Conservation (phyloP, 2,797 vertebrate species). For the Kryptopterus vitreolus region DNA sequence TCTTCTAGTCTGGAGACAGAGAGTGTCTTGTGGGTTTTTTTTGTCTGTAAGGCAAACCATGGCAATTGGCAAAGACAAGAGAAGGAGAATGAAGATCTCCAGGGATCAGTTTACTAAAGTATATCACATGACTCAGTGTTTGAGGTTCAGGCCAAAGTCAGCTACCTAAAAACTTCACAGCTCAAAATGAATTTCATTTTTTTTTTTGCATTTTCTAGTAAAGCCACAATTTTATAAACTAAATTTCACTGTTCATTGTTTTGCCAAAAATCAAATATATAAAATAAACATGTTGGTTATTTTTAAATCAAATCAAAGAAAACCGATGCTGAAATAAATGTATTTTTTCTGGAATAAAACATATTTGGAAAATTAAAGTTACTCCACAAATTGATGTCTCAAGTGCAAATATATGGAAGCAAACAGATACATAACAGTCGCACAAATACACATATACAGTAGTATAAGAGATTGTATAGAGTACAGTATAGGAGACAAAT, state of each 20-base stretch:
- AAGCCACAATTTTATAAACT: conserved; percentile 9
- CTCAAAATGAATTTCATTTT: conserved; percentile 6
- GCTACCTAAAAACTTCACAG: conserved; percentile 25
- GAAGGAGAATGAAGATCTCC: conserved; percentile 11
- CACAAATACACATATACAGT: no score
- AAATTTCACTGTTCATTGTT: neutral
- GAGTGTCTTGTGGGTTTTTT: conserved; percentile 16
- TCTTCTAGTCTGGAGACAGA: conserved; percentile 43
- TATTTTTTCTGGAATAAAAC: neutral
- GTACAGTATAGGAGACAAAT: no score
- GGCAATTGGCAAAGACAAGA: conserved; percentile 21
- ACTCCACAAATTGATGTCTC: neutral
- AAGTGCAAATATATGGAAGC: neutral
- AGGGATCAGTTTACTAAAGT: conserved; percentile 31
- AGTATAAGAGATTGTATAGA: no score
- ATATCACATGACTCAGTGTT: conserved; percentile 23
- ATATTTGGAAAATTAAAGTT: neutral
- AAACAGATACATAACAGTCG: no score
- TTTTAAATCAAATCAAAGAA: neutral
- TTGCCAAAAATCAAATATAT: neutral
- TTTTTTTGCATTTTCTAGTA: neutral
- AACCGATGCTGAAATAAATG: neutral
- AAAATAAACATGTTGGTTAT: neutral
- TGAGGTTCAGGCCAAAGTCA: conserved; percentile 26
- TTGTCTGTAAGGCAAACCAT: conserved; percentile 38